phyloP scores from a whole-genome alignment of 1,140 invertebrate species.

The Dufourea novaeangliae region DNA sequence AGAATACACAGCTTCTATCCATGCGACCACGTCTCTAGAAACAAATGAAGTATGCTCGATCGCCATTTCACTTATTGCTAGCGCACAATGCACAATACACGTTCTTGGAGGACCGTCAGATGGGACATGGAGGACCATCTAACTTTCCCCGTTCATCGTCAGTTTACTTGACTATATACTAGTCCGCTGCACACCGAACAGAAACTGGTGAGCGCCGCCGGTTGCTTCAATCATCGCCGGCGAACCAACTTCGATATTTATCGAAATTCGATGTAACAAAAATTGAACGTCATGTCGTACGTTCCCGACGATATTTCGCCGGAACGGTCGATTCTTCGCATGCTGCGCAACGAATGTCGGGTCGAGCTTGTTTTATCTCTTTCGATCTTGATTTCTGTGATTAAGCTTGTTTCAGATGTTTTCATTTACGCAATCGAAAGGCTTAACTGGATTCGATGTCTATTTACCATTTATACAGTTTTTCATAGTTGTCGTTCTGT shows the following conservation, averaged over 20 bases:
- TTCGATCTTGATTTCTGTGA: background rate
- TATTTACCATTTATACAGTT: too few species aligned
- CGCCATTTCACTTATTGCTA: conserved; percentile 3
- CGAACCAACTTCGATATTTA: background rate
- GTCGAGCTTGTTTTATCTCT: background rate
- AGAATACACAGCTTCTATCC: background rate
- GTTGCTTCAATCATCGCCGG: background rate
- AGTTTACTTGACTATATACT: background rate
- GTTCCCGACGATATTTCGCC: background rate
- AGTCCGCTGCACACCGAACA: background rate
- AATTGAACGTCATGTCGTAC: conserved; percentile 1
- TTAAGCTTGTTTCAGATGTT: too few species aligned
- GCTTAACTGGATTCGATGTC: too few species aligned
- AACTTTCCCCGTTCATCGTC: conserved; percentile 1
- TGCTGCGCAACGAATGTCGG: background rate
- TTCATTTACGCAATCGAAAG: too few species aligned
- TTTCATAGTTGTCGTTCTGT: too few species aligned
- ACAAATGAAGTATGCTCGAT: conserved; percentile 4
- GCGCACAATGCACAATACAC: too few species aligned
- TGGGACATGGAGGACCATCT: conserved; percentile 1
- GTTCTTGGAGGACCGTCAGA: background rate
- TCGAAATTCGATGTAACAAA: conserved; percentile 1
- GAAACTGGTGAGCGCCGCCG: background rate
- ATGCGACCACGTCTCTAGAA: background rate
- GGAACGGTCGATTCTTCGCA: background rate